Evolutionary conservation across 2,888 invertebrate species (phyloP).

Genomic region (Schizotus pectinicornis): DNA sequence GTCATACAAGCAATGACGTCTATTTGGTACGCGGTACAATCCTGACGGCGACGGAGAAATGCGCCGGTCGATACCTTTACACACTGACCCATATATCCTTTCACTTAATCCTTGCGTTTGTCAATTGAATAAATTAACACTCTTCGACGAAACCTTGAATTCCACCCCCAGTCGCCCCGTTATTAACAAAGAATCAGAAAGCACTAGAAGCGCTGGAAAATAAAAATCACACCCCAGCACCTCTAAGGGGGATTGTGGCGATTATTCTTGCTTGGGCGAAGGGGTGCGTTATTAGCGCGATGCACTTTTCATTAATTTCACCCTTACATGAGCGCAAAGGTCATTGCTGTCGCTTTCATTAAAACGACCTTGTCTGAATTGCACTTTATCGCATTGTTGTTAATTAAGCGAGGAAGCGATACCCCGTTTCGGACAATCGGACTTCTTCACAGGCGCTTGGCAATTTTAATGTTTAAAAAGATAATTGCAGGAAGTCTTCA

Average conservation of each 20-base stretch:
- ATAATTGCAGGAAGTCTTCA: constrained; percentile 14
- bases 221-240: neutral
- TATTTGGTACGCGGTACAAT: constrained; percentile 38
- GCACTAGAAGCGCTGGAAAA: too few relatives aligned
- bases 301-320: constrained; percentile 32
- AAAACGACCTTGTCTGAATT: constrained; percentile 38
- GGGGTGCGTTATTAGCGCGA: constrained; percentile 11
- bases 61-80: constrained; percentile 47
- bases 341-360: constrained; percentile 44
- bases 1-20: constrained; percentile 48
- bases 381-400: constrained; percentile 2
- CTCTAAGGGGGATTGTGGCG: constrained; percentile 23
- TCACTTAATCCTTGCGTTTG: constrained; percentile 43
- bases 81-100: constrained; percentile 56
- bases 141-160: neutral
- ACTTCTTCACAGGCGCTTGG: neutral
- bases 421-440: neutral
- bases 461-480: neutral
- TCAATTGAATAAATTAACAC: constrained; percentile 21
- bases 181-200: neutral
- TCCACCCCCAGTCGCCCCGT: neutral
- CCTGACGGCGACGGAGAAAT: constrained; percentile 35
- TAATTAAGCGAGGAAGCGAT: neutral
- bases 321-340: constrained; percentile 32
- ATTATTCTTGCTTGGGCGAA: constrained; percentile 12